A percentile compares a stretch with the other conserved stretches of the same genome.
Evolutionary conservation across 2,797 vertebrate species (phyloP).

Genomic region (Jordanella pulchra): DNA sequence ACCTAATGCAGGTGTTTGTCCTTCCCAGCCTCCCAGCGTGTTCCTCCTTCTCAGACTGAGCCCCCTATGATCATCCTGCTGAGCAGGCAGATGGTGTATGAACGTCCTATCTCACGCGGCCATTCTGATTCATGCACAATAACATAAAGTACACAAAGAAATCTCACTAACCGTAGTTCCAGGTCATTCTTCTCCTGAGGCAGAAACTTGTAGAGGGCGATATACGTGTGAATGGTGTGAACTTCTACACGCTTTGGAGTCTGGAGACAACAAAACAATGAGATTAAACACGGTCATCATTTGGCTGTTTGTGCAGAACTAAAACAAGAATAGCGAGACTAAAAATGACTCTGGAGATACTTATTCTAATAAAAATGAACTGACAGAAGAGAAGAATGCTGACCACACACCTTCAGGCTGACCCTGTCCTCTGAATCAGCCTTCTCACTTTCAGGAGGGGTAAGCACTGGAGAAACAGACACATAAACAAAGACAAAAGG

Average conservation of each 20-base stretch:
- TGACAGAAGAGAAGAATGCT: conserved; percentile 43
- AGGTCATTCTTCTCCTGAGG: conserved; percentile 91
- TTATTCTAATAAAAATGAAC: conserved; percentile 21
- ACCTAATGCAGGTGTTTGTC: conserved; percentile 55
- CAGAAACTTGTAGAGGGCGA: conserved; percentile 91
- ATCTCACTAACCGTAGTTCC: conserved; percentile 86
- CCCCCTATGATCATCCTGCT: conserved; percentile 47
- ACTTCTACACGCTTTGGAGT: conserved; percentile 78
- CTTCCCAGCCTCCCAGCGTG: conserved; percentile 34
- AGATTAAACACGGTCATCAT: neutral
- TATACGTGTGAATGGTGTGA: conserved; percentile 88
- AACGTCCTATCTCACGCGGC: conserved; percentile 37
- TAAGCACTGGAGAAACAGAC: conserved; percentile 70
- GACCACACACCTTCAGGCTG: conserved; percentile 78
- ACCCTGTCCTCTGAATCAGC: conserved; percentile 80
- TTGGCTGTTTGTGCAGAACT: neutral
- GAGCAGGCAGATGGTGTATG: conserved; percentile 66
- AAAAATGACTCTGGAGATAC: conserved; percentile 1
- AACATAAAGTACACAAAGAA: conserved; percentile 13
- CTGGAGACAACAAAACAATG: conserved; percentile 35
- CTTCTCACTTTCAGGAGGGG: conserved; percentile 81
- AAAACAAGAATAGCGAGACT: conserved; percentile 15
- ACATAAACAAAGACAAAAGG: conserved; percentile 26
- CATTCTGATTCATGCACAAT: conserved; percentile 21
- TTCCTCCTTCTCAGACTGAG: conserved; percentile 23